Base-by-base conservation (phyloP, 2,888 invertebrate species). In the Brachypterus glaber region DNA sequence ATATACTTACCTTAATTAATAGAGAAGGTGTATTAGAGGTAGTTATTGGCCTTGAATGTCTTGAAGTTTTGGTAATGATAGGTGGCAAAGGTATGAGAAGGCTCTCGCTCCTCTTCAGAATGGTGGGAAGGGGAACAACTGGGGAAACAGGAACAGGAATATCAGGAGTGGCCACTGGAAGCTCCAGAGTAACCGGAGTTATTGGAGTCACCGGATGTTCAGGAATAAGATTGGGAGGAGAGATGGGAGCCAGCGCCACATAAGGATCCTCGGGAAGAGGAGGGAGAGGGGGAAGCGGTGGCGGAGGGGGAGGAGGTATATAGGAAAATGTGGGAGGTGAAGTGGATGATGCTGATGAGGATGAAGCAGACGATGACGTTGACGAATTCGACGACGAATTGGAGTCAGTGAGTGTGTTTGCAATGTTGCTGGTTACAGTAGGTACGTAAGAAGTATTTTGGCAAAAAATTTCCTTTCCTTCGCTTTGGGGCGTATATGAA, bases 381-480 rank as follows among this genome's bases (percentile, higher is more conserved):
- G 12, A 11, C 7, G 27, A 13, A 8, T 9, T 29, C n/a, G 29
- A 7, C 13, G 12, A 5, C 13, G 29, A 11, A 11, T 9, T 11
- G 13, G 5, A 8, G 13, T 11, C 13, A 29, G 7, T 11, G 13
- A 11, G 5, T 11, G 29, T 7, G n/a, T 8, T 21, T 9, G 21
- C 21, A 9, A 21, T 9, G 9, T 11, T 29, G n/a, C 13, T 11
- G 29, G 5, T 29, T n/a, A 45, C 50, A 49, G 43, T 43, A 40
- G 51, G 49, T 47, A 49, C 52, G 52, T 47, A 54, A 35, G 49
- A 44, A 46, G 49, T 52, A 54, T 41, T 50, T 49, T 45, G 46
- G 39, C 44, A 47, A 46, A 47, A 40, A 42, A 42, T 45, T 30
- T 51, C 51, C 46, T 53, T 49, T 38, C 49, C 50, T 39, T 49